A percentile compares a stretch with the other conserved stretches of the same genome.
phyloP scores from a whole-genome alignment of 2,113 vertebrate species.

The Dicaeum eximium region DNA sequence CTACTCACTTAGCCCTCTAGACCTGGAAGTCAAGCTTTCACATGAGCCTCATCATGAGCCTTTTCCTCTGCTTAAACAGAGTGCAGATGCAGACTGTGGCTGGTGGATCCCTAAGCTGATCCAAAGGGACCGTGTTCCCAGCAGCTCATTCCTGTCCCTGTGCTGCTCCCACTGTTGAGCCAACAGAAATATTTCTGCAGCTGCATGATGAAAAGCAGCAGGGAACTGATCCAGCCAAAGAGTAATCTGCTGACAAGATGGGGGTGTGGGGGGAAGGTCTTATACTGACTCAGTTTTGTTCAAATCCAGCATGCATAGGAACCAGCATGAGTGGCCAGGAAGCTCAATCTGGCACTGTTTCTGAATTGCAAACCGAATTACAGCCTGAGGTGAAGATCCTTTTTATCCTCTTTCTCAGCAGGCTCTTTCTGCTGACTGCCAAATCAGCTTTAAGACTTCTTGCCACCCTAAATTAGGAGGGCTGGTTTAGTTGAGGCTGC shows the following conservation, averaged over 20 bases:
- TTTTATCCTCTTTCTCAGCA: slow-evolving; percentile 29
- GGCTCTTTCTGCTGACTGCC: not conserved
- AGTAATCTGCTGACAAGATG: slow-evolving; percentile 11
- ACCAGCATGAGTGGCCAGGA: not conserved
- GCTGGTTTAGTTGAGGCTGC: not conserved
- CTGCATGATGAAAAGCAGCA: slow-evolving; percentile 29
- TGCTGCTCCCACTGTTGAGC: not conserved
- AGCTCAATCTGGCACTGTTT: slow-evolving; percentile 27
- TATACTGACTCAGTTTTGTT: not conserved
- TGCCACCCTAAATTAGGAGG: not conserved
- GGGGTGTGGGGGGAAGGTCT: not conserved
- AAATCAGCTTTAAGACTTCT: slow-evolving; percentile 41
- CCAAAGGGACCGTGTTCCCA: not conserved
- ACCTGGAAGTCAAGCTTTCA: not conserved
- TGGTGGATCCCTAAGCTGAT: not conserved
- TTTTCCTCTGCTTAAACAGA: not conserved
- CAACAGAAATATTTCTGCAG: slow-evolving; percentile 39
- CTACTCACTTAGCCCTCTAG: not conserved
- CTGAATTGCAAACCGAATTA: not conserved
- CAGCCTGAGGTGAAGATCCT: slow-evolving; percentile 27
- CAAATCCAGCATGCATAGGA: not conserved
- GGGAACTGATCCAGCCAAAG: slow-evolving; percentile 29
- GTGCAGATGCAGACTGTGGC: not conserved
- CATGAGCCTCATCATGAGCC: not conserved
- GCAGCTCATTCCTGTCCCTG: slow-evolving; percentile 10